phyloP scores from a whole-genome alignment of 2,888 invertebrate species.

The Hybos culiciformis region DNA sequence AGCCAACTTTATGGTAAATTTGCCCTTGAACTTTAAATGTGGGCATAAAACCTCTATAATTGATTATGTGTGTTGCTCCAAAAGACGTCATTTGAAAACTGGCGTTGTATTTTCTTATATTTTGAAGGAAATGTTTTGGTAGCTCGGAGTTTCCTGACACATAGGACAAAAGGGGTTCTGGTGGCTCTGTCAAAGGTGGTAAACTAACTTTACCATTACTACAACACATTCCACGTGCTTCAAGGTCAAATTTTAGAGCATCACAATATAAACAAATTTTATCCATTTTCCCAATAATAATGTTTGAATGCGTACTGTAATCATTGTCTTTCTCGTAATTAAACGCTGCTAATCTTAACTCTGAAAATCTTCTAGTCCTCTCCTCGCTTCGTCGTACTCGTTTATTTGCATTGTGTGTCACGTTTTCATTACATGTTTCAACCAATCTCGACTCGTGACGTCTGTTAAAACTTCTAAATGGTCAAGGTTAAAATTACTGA shows the following conservation, averaged over 20 bases:
- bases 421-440: too few relatives aligned
- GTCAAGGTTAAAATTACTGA: too few relatives aligned
- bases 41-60: slow-evolving; percentile 13
- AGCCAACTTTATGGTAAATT: slow-evolving; percentile 9
- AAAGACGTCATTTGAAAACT: slow-evolving; percentile 19
- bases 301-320: not conserved
- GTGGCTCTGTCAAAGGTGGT: slow-evolving; percentile 24
- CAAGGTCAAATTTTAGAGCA: slow-evolving; percentile 12
- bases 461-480: too few relatives aligned
- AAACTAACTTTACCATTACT: slow-evolving; percentile 29
- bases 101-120: slow-evolving; percentile 14
- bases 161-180: slow-evolving; percentile 19
- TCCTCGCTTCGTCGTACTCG: too few relatives aligned
- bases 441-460: too few relatives aligned
- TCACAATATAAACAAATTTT: not conserved
- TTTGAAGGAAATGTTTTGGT: slow-evolving; percentile 15
- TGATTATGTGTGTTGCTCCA: slow-evolving; percentile 14
- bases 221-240: slow-evolving; percentile 31
- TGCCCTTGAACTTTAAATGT: slow-evolving; percentile 12
- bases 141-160: slow-evolving; percentile 15
- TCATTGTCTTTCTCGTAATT: not conserved
- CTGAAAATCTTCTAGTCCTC: too few relatives aligned
- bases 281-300: not conserved
- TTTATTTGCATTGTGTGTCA: too few relatives aligned
- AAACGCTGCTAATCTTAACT: not conserved